A percentile compares a stretch with the other conserved stretches of the same genome.
Evolutionary conservation across 2,113 vertebrate genomes (phyloP).

Genomic region (Halichoerus grypus): DNA sequence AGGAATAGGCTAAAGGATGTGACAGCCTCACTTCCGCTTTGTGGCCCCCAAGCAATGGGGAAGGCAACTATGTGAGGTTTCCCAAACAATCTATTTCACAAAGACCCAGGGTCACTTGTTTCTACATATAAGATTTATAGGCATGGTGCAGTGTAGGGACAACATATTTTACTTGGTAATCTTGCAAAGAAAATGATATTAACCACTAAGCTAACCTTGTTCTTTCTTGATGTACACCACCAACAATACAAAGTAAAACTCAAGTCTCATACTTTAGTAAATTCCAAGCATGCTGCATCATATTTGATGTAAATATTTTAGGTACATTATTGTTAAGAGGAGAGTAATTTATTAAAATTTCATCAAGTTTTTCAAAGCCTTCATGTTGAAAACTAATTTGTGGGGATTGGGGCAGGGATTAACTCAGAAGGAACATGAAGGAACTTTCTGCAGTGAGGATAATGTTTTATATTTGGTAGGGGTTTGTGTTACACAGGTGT

Average conservation of each 20-base stretch:
- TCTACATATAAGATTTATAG: background rate
- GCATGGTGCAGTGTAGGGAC: background rate
- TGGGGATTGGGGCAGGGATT: background rate
- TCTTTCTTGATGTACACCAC: background rate
- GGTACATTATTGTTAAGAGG: background rate
- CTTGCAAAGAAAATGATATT: background rate
- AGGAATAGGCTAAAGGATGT: background rate
- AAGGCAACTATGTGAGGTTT: background rate
- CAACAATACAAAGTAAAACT: background rate
- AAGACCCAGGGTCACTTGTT: background rate
- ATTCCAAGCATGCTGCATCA: background rate
- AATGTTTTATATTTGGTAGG: background rate
- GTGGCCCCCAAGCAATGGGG: background rate
- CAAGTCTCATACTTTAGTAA: background rate
- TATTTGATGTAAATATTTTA: background rate
- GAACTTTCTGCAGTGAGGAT: background rate
- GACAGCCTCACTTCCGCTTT: background rate
- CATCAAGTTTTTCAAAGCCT: background rate
- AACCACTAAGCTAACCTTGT: background rate
- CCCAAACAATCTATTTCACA: background rate
- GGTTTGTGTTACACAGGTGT: background rate
- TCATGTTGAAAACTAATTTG: background rate
- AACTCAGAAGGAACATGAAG: background rate
- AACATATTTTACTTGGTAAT: background rate
- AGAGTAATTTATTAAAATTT: conserved; percentile 18